phyloP scores from a whole-genome alignment of 2,797 vertebrate genomes.

The Diceros bicornis region DNA sequence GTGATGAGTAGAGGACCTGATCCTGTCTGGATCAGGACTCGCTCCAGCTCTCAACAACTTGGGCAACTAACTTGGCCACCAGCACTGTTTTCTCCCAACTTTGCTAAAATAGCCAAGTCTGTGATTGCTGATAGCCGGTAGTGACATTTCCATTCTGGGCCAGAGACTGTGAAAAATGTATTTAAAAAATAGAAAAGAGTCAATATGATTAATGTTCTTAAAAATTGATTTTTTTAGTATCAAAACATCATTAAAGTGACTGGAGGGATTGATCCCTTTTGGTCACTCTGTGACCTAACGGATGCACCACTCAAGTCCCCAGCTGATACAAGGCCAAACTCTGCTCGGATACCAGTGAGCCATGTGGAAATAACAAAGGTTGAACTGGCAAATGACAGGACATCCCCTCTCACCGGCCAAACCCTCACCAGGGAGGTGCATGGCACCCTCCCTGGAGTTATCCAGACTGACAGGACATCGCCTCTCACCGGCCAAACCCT shows the following conservation, averaged over 20 bases:
- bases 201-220: constrained; percentile 79
- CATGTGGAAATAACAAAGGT: not conserved
- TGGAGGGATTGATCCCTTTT: constrained; percentile 70
- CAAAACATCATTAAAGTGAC: constrained; percentile 74
- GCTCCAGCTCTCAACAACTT: constrained; percentile 66
- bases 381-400: constrained; percentile 42
- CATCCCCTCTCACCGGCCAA: constrained; percentile 45
- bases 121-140: constrained; percentile 80
- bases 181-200: constrained; percentile 75
- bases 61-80: constrained; percentile 72
- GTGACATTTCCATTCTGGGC: constrained; percentile 79
- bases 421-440: not conserved
- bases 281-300: constrained; percentile 25
- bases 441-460: not conserved
- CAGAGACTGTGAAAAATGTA: constrained; percentile 77
- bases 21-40: constrained; percentile 66
- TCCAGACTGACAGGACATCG: not conserved
- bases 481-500: constrained; percentile 47
- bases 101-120: constrained; percentile 77
- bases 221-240: constrained; percentile 71
- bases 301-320: not conserved
- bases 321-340: constrained; percentile 54
- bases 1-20: constrained; percentile 58
- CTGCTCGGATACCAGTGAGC: not conserved
- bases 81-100: constrained; percentile 76